phyloP scores from a whole-genome alignment of 2,888 invertebrate genomes.

The Xanthia icteritia region DNA sequence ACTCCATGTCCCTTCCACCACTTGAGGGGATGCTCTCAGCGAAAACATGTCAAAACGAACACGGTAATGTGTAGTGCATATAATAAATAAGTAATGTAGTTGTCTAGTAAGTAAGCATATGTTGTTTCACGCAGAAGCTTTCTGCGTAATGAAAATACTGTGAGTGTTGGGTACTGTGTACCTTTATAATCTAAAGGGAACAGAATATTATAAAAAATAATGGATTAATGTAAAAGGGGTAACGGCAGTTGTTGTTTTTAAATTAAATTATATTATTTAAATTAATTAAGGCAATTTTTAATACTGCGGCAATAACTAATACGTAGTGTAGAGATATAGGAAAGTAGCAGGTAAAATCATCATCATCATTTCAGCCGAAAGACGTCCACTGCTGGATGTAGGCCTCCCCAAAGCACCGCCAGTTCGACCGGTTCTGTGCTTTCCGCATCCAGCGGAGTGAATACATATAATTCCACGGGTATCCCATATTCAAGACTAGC shows the following conservation, averaged over 20 bases:
- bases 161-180: not conserved
- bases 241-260: not conserved
- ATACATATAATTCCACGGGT: too few species aligned
- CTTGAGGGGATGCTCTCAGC: conserved; percentile 11
- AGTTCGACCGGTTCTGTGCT: too few species aligned
- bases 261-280: not conserved
- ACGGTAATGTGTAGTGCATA: conserved; percentile 25
- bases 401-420: too few species aligned
- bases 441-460: too few species aligned
- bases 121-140: conserved; percentile 21
- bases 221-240: not conserved
- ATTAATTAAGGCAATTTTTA: not conserved
- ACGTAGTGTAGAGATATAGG: too few species aligned
- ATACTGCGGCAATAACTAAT: too few species aligned
- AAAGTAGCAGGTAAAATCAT: too few species aligned
- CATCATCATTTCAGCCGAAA: too few species aligned
- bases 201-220: not conserved
- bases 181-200: conserved; percentile 1
- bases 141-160: conserved; percentile 36
- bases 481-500: too few species aligned
- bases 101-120: conserved; percentile 26
- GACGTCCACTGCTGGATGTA: too few species aligned
- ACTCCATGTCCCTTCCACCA: conserved; percentile 17
- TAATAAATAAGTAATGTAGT: conserved; percentile 34
- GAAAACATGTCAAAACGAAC: conserved; percentile 46